phyloP scores from a whole-genome alignment of 2,888 invertebrate genomes.

The Drosophila barbarae region DNA sequence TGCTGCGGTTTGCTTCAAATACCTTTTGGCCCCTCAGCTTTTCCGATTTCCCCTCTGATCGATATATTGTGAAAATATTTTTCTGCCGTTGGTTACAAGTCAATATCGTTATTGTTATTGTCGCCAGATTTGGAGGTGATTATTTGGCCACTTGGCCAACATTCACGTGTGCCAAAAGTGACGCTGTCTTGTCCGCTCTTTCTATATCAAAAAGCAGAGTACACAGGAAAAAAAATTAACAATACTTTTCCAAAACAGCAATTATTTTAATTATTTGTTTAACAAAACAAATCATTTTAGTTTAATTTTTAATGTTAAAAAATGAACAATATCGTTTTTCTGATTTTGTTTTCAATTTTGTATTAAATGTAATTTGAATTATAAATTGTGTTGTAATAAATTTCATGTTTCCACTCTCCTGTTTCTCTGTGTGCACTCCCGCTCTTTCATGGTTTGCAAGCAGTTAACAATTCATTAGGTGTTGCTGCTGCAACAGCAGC shows the following conservation, averaged over 20 bases:
- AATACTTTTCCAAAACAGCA: too few species aligned
- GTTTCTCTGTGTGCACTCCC: constrained; percentile 5
- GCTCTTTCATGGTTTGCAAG: constrained; percentile 33
- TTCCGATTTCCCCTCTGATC: constrained; percentile 46
- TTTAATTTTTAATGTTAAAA: too few species aligned
- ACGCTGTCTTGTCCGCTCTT: constrained; percentile 38
- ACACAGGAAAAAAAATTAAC: not conserved
- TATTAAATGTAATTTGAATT: too few species aligned
- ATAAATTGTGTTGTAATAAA: not conserved
- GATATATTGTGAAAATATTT: constrained; percentile 46
- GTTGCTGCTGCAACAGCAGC: constrained; percentile 50
- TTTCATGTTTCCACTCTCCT: not conserved
- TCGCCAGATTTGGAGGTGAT: constrained; percentile 60
- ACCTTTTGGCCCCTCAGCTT: constrained; percentile 2
- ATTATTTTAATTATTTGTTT: too few species aligned
- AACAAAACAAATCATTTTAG: too few species aligned
- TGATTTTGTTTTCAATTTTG: too few species aligned
- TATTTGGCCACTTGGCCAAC: constrained; percentile 59
- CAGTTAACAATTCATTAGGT: constrained; percentile 78
- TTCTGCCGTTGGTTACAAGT: constrained; percentile 54
- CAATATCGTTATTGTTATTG: constrained; percentile 70
- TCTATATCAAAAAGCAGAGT: not conserved
- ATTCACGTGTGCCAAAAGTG: constrained; percentile 62
- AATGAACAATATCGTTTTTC: too few species aligned
- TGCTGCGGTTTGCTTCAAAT: constrained; percentile 28